These are phyloP conservation scores for Chaetogeoica ovagalla DNA, from an alignment of 2,888 invertebrate species.

Conservation along the genomic window DNA sequence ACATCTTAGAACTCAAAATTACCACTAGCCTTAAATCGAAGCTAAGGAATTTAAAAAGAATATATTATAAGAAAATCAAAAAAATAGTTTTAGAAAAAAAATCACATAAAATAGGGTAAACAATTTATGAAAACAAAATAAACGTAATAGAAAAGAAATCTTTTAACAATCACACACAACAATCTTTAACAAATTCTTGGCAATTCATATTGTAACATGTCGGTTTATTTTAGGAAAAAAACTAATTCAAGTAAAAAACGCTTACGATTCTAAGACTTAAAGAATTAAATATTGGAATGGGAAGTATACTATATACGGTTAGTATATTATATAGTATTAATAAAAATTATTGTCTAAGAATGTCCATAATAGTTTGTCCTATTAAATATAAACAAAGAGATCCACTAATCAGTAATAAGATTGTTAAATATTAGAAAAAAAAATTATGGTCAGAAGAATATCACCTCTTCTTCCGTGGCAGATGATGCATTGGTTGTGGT, in stretches of 20 bases:
- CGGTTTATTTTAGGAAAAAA: neutral
- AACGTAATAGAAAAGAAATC: constrained; percentile 18
- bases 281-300: constrained; percentile 44
- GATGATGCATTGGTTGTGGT: constrained; percentile 24
- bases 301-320: constrained; percentile 6
- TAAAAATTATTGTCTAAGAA: constrained; percentile 45
- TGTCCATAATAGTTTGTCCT: constrained; percentile 49
- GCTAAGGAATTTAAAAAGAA: constrained; percentile 24
- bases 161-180: constrained; percentile 25
- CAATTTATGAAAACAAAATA: constrained; percentile 21
- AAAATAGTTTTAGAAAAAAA: constrained; percentile 25
- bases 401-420: constrained; percentile 46
- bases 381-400: constrained; percentile 45
- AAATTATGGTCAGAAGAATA: constrained; percentile 57
- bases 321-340: constrained; percentile 12
- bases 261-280: constrained; percentile 24
- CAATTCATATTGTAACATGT: constrained; percentile 16
- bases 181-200: constrained; percentile 23
- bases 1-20: constrained; percentile 43
- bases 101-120: constrained; percentile 21
- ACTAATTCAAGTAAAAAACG: neutral
- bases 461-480: constrained; percentile 57
- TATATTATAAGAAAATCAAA: constrained; percentile 24
- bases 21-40: constrained; percentile 43
- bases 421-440: constrained; percentile 10